A percentile compares a stretch with the other conserved stretches of the same genome.
Evolutionary conservation across 1,140 invertebrate genomes (phyloP).

Genomic region (Philaenus spumarius): DNA sequence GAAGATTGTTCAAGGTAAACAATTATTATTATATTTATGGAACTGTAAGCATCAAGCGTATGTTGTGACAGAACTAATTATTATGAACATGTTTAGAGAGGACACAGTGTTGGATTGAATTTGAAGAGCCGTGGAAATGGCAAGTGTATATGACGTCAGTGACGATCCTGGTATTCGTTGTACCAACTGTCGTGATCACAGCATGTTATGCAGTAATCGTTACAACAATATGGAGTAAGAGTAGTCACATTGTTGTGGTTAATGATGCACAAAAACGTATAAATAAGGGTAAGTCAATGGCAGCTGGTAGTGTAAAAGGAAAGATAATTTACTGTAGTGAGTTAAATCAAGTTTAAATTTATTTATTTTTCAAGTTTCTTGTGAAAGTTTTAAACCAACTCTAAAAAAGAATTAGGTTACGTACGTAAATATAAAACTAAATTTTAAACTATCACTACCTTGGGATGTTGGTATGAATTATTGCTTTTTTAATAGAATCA

Average conservation of each 20-base stretch:
- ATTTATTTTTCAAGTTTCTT: too few relatives aligned
- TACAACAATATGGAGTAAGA: slow-evolving; percentile 51
- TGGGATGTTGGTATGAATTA: too few relatives aligned
- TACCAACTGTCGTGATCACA: slow-evolving; percentile 53
- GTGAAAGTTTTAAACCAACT: too few relatives aligned
- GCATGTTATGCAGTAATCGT: slow-evolving; percentile 55
- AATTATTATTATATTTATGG: not conserved
- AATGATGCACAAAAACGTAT: slow-evolving; percentile 13
- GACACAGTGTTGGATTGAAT: slow-evolving; percentile 50
- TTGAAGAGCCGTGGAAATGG: slow-evolving; percentile 44
- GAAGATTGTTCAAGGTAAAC: slow-evolving; percentile 60
- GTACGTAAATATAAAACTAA: too few relatives aligned
- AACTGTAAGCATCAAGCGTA: not conserved
- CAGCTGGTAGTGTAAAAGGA: too few relatives aligned
- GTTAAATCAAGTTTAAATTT: too few relatives aligned
- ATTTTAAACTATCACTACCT: too few relatives aligned
- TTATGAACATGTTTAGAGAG: slow-evolving; percentile 29
- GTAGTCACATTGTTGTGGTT: slow-evolving; percentile 24
- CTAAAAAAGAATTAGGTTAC: too few relatives aligned
- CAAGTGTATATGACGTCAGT: slow-evolving; percentile 51
- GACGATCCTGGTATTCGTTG: slow-evolving; percentile 46
- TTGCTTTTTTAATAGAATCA: too few relatives aligned
- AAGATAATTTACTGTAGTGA: too few relatives aligned
- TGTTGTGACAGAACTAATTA: not conserved
- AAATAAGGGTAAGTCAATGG: slow-evolving; percentile 14